Evolutionary conservation across 2,113 vertebrate genomes (phyloP).

Genomic region (Apteryx owenii): DNA sequence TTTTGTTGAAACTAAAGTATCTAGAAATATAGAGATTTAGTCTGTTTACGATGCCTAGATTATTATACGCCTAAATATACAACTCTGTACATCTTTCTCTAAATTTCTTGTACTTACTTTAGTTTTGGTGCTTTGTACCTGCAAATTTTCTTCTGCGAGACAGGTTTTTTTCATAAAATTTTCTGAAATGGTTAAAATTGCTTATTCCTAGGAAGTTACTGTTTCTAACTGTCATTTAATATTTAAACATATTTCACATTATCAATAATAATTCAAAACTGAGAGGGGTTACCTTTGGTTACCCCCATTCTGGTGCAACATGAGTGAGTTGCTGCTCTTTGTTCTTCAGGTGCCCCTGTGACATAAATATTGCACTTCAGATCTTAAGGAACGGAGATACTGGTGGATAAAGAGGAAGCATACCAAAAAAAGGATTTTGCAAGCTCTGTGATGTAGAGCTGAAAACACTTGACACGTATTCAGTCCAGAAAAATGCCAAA

Average conservation of each 20-base stretch:
- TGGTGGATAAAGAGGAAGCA: not conserved
- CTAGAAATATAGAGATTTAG: not conserved
- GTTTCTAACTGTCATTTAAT: not conserved
- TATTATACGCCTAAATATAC: not conserved
- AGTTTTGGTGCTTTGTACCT: not conserved
- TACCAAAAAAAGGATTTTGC: not conserved
- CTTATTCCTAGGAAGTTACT: not conserved
- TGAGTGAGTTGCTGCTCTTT: not conserved
- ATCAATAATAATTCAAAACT: not conserved
- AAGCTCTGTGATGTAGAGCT: rapidly evolving
- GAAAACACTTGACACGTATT: not conserved
- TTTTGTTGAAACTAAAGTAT: not conserved
- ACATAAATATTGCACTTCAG: not conserved
- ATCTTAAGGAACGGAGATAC: not conserved
- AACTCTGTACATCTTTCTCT: not conserved
- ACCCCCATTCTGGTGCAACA: not conserved
- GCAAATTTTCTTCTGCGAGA: not conserved
- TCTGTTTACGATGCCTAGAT: not conserved
- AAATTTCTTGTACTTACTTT: rapidly evolving
- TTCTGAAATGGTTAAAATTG: rapidly evolving
- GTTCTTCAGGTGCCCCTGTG: not conserved
- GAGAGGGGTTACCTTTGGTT: not conserved
- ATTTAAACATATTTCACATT: not conserved
- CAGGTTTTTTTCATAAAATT: not conserved
- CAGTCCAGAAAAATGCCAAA: not conserved